phyloP scores from a whole-genome alignment of 2,888 invertebrate genomes.

The Branchellion lobata region DNA sequence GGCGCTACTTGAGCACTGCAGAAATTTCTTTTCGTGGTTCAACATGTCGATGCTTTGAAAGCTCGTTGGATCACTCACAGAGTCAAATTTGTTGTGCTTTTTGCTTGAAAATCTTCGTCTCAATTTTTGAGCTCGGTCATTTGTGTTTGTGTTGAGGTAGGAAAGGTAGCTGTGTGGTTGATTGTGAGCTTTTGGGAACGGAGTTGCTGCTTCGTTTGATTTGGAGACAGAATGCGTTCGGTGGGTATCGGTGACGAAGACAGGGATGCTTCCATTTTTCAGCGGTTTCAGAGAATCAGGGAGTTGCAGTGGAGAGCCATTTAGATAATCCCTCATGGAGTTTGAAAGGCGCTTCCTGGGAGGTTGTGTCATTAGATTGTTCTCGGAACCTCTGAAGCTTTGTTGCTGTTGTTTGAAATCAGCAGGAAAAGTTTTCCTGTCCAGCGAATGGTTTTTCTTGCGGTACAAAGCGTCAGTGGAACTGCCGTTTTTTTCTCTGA shows the following conservation, averaged over 20 bases:
- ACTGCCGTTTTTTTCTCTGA: too few species aligned
- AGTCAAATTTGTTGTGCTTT: background rate
- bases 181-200: background rate
- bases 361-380: background rate
- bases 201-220: too few species aligned
- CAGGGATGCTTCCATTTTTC: background rate
- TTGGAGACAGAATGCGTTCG: background rate
- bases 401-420: background rate
- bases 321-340: background rate
- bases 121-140: background rate
- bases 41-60: background rate
- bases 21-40: too few species aligned
- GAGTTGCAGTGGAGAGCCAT: background rate
- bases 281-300: background rate
- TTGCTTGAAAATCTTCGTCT: background rate
- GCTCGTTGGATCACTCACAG: background rate
- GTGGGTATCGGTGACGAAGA: background rate
- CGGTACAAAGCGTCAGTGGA: too few species aligned
- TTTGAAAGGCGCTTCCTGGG: background rate
- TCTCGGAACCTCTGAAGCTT: too few species aligned
- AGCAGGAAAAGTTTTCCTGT: background rate
- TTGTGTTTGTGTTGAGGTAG: background rate
- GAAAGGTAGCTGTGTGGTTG: background rate
- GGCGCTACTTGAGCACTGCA: too few species aligned
- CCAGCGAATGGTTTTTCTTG: too few species aligned